Percentiles rank a stretch among this genome's conserved stretches.
Conservation (phyloP, 2,113 vertebrate genomes). For the Peromyscus polionotus region DNA sequence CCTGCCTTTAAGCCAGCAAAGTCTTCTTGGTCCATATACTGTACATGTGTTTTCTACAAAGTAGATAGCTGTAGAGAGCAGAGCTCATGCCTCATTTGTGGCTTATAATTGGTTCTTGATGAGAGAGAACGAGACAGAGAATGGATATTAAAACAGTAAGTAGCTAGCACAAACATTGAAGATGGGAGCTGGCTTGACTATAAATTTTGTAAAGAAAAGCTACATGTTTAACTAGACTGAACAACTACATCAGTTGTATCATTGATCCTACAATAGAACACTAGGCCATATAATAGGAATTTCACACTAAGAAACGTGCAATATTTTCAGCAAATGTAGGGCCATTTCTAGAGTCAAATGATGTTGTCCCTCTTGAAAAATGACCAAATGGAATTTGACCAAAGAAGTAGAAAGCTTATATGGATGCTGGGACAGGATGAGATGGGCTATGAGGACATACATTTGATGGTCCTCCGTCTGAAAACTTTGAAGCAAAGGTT, state of each 20-base stretch:
- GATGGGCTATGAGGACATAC: background rate
- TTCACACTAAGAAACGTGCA: too few species aligned
- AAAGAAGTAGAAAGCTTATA: background rate
- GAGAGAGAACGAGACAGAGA: background rate
- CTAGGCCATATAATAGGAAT: background rate
- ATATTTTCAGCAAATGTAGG: background rate
- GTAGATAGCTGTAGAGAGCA: background rate
- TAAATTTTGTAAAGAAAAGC: background rate
- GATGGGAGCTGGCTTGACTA: background rate
- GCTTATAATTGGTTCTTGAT: background rate
- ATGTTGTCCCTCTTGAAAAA: background rate
- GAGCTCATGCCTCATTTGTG: background rate
- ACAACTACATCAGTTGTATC: background rate
- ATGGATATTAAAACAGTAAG: background rate
- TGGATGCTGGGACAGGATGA: background rate
- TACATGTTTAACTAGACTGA: too few species aligned
- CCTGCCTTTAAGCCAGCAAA: background rate
- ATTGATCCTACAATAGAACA: too few species aligned
- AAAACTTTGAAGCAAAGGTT: background rate
- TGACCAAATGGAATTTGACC: background rate
- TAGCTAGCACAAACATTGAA: background rate
- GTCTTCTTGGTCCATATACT: background rate
- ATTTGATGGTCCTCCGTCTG: background rate
- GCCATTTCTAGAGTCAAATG: background rate
- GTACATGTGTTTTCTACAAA: too few species aligned